Percentiles rank a stretch among this genome's conserved stretches.
Evolutionary conservation across 2,888 invertebrate species (phyloP).

Genomic region (Agrotis puta): DNA sequence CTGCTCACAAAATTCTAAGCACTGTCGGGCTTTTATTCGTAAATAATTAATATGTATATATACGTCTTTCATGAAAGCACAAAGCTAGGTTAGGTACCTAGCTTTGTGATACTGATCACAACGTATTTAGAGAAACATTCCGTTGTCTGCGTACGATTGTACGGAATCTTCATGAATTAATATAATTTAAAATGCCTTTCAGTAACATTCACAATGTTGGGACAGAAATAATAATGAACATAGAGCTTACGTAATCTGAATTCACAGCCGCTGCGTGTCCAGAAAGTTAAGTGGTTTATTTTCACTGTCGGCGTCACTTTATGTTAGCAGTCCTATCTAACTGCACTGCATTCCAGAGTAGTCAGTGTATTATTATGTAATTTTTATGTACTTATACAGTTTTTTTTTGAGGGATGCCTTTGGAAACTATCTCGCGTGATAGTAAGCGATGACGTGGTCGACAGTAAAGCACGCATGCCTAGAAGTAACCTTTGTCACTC

Average conservation of each 20-base stretch:
- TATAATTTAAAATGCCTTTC: constrained; percentile 22
- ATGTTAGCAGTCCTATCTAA: constrained; percentile 18
- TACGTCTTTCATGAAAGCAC: constrained; percentile 16
- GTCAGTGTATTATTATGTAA: no score
- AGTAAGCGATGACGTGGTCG: no score
- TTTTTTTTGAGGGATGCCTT: no score
- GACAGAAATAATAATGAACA: constrained; percentile 28
- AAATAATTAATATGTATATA: background rate
- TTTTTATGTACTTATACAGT: no score
- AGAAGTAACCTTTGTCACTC: no score
- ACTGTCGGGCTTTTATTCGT: background rate
- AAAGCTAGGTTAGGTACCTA: constrained; percentile 2
- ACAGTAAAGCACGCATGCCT: no score
- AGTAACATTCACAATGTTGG: constrained; percentile 20
- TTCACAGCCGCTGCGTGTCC: constrained; percentile 13
- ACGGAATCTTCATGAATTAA: constrained; percentile 18
- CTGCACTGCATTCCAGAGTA: background rate
- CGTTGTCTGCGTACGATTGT: background rate
- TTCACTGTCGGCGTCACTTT: constrained; percentile 7
- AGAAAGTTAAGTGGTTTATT: constrained; percentile 28
- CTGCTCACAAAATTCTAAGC: background rate
- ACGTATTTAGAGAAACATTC: constrained; percentile 19
- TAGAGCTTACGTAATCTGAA: constrained; percentile 24
- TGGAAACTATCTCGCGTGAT: no score
- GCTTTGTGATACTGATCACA: background rate